These are phyloP conservation scores for Puffinus mauretanicus DNA, from an alignment of 2,113 vertebrate genomes.

Conservation along the genomic window DNA sequence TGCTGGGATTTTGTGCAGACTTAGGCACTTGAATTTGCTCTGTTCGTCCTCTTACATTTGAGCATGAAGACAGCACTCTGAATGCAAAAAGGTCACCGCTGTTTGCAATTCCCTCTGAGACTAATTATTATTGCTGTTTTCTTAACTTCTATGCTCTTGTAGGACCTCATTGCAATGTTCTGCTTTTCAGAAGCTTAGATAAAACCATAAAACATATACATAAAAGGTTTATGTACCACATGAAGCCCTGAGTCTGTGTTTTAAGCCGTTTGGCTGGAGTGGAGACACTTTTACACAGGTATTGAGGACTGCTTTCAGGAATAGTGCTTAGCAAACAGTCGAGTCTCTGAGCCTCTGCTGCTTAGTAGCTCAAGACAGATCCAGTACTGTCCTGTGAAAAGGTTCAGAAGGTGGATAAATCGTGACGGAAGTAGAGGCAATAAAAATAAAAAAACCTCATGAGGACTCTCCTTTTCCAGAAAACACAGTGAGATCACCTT, in stretches of 20 bases:
- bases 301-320: background rate
- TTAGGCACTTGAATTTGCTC: background rate
- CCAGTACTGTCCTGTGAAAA: background rate
- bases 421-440: background rate
- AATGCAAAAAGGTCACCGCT: background rate
- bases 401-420: background rate
- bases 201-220: background rate
- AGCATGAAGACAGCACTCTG: background rate
- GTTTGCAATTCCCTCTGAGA: constrained; percentile 24
- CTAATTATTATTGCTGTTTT: constrained; percentile 21
- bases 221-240: background rate
- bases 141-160: background rate
- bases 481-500: background rate
- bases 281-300: background rate
- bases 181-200: background rate
- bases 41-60: background rate
- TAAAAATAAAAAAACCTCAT: background rate
- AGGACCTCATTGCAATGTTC: background rate
- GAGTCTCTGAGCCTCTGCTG: background rate
- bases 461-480: background rate
- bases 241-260: background rate
- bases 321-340: background rate
- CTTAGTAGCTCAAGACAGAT: background rate
- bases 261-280: background rate
- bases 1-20: background rate